Percentiles rank a stretch among this genome's conserved stretches.
These are phyloP conservation scores for Thereva unica DNA, from an alignment of 2,888 invertebrate genomes.

Conservation along the genomic window DNA sequence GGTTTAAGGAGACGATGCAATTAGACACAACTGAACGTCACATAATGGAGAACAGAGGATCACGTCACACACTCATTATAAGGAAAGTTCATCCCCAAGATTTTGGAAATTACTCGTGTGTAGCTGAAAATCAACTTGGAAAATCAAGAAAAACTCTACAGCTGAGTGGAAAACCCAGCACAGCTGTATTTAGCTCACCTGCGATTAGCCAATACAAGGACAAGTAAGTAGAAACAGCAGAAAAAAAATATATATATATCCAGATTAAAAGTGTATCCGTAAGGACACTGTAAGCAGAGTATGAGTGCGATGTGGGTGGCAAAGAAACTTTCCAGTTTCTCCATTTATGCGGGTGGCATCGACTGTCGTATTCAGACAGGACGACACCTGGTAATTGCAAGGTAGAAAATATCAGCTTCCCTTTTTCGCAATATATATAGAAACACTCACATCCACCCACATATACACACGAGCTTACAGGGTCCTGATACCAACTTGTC, in stretches of 20 bases:
- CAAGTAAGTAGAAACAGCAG: constrained; percentile 50
- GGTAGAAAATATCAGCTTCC: no score
- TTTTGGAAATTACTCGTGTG: constrained; percentile 73
- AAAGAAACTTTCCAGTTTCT: no score
- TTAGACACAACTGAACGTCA: constrained; percentile 69
- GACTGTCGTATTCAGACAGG: no score
- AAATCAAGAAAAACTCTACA: constrained; percentile 68
- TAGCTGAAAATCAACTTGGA: constrained; percentile 70
- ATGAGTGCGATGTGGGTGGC: no score
- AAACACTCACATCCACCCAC: background rate
- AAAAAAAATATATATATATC: background rate
- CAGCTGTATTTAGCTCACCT: constrained; percentile 67
- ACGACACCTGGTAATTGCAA: no score
- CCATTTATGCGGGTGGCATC: no score
- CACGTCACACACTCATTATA: constrained; percentile 69
- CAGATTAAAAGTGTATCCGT: background rate
- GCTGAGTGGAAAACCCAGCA: constrained; percentile 69
- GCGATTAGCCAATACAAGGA: constrained; percentile 64
- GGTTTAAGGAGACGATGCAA: constrained; percentile 71
- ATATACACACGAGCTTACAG: background rate
- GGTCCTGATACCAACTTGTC: constrained; percentile 9
- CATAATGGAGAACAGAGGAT: constrained; percentile 69
- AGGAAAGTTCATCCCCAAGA: constrained; percentile 69
- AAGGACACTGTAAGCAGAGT: no score
- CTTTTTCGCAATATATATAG: no score